Evolutionary conservation across 2,113 vertebrate species (phyloP), one percentile per base, ranked within the genome.

Genomic region (Pica pica): DNA sequence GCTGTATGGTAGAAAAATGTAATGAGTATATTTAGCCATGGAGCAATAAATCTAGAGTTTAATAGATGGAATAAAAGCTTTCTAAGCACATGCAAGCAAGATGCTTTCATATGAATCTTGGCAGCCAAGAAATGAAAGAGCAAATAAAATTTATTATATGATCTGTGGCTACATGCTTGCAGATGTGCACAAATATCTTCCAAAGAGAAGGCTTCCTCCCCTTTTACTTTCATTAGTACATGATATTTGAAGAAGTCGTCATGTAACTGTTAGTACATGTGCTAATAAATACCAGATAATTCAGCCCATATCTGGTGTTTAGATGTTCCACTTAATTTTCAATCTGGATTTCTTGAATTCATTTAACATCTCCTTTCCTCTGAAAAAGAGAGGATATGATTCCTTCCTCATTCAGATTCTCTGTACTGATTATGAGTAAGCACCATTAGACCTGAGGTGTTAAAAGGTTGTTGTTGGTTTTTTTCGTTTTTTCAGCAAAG

Each of bases 1-100:
- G 15, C 5, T 52, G 10, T 9, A 33, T 35, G 28, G 9, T 49
- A 69, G 73, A 56, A 67, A 93, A 86, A 56, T 50, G 3, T 59
- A 83, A 81, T 61, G 33, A 65, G 18, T 69, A 16, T 70, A 71
- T 91, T 91, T 95, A 95, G 21, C 23, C 21, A 75, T 2, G 28
- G 8, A 49, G 59, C 85, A 90, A 85, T 94, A 97, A 95, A 93
- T 95, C 64, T 82, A 23, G 52, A 89, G 7, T 91, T 95, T 94
- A 91, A 61, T 61, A 90, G 10, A 24, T 7, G 44, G 19, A 90
- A 69, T 68, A 77, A 74, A 95, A 90, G 12, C 11, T 83, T 95
- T 76, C 74, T 71, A 74, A 90, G 22, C 47, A 94, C 4, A 65
- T 91, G 70, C 8, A 92, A 59, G 39, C 73, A 90, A 89, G 71